phyloP scores from a whole-genome alignment of 2,113 vertebrate species.

The Sinocyclocheilus anophthalmus region DNA sequence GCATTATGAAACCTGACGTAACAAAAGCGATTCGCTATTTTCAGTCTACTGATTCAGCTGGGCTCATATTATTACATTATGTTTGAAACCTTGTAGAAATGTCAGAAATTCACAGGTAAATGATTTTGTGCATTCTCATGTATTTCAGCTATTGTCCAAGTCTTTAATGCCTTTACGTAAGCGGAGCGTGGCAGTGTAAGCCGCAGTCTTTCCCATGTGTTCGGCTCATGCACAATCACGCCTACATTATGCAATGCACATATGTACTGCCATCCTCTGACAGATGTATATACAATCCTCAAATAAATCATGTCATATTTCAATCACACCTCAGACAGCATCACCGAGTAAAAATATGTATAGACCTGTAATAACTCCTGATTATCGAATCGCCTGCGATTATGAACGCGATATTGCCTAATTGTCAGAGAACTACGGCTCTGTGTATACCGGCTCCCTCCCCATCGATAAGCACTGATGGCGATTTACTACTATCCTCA shows the following conservation, averaged over 20 bases:
- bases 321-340: conserved; percentile 10
- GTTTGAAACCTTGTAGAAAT: not conserved
- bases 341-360: not conserved
- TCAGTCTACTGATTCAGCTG: not conserved
- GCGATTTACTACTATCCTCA: no score
- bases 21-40: not conserved
- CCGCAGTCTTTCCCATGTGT: conserved; percentile 57
- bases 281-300: conserved; percentile 24
- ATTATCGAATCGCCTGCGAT: no score
- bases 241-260: conserved; percentile 61
- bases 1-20: not conserved
- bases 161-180: conserved; percentile 71
- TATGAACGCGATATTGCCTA: no score
- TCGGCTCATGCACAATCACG: conserved; percentile 33
- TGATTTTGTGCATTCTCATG: not conserved
- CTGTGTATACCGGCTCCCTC: no score
- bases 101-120: not conserved
- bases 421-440: no score
- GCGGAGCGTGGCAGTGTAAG: conserved; percentile 49
- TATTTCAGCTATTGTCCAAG: conserved; percentile 39
- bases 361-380: not conserved
- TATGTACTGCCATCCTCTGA: conserved; percentile 53
- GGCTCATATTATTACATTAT: no score
- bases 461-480: no score
- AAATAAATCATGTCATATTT: not conserved